Conservation (phyloP, 2,113 vertebrate species). For the Mesembrinibis cayennensis region DNA sequence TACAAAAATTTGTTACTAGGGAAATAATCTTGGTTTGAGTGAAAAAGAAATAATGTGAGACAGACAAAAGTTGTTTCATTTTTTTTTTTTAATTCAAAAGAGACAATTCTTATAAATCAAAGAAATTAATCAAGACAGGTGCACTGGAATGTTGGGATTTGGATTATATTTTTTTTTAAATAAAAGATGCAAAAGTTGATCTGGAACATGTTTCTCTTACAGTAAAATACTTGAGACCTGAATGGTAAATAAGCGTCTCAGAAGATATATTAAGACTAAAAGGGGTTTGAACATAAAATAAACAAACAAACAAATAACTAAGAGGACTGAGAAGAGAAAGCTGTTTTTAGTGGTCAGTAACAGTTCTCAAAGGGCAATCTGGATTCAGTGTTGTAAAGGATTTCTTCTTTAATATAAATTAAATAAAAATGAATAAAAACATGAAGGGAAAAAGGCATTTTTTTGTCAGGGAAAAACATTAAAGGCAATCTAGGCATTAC, state of each 20-base stretch:
- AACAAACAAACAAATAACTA: background rate
- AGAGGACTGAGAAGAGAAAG: background rate
- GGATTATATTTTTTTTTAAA: background rate
- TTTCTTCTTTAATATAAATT: background rate
- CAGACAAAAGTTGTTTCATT: background rate
- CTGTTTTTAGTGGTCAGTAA: background rate
- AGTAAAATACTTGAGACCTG: background rate
- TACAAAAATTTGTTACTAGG: background rate
- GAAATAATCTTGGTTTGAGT: background rate
- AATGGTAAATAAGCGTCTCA: background rate
- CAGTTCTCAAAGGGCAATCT: background rate
- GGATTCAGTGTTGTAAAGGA: background rate
- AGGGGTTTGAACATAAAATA: background rate
- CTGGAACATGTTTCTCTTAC: background rate
- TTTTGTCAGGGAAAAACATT: background rate
- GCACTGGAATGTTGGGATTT: background rate
- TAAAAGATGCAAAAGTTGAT: background rate
- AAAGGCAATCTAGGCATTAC: background rate
- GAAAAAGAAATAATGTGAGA: background rate
- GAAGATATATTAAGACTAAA: background rate
- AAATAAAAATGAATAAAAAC: background rate
- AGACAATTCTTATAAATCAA: background rate
- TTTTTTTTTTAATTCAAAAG: background rate
- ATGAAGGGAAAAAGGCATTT: rapidly evolving
- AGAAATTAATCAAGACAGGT: background rate